Evolutionary conservation across 2,113 vertebrate species (phyloP).

Genomic region (Dissostichus mawsoni): DNA sequence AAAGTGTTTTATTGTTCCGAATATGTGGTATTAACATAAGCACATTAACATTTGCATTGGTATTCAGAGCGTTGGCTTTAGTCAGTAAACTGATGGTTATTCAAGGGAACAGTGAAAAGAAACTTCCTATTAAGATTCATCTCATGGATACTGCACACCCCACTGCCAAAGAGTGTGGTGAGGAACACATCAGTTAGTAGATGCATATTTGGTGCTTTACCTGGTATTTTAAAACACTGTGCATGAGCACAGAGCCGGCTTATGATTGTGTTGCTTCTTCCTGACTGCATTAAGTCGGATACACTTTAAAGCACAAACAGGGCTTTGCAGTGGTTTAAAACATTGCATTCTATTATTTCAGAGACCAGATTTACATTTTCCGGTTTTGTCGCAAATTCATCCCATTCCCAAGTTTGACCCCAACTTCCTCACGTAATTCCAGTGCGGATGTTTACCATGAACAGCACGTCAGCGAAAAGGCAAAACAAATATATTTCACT

Average conservation of each 20-base stretch:
- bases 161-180: not conserved
- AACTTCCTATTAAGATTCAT: constrained; percentile 12
- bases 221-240: constrained; percentile 4
- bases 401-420: no score
- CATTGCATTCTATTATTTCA: not conserved
- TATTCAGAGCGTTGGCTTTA: not conserved
- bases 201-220: constrained; percentile 14
- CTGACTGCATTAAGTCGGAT: not conserved
- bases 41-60: not conserved
- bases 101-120: constrained; percentile 1
- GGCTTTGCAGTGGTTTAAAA: constrained; percentile 1
- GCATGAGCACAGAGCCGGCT: not conserved
- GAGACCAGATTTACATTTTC: no score
- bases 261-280: not conserved
- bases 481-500: no score
- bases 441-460: no score
- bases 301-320: not conserved
- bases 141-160: not conserved
- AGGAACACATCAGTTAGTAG: not conserved
- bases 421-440: no score
- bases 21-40: not conserved
- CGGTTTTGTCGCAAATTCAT: no score
- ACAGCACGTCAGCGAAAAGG: no score
- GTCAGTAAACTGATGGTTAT: not conserved
- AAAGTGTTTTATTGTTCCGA: not conserved